Evolutionary conservation across 1,140 invertebrate genomes (phyloP).

Genomic region (Vanessa tameamea): DNA sequence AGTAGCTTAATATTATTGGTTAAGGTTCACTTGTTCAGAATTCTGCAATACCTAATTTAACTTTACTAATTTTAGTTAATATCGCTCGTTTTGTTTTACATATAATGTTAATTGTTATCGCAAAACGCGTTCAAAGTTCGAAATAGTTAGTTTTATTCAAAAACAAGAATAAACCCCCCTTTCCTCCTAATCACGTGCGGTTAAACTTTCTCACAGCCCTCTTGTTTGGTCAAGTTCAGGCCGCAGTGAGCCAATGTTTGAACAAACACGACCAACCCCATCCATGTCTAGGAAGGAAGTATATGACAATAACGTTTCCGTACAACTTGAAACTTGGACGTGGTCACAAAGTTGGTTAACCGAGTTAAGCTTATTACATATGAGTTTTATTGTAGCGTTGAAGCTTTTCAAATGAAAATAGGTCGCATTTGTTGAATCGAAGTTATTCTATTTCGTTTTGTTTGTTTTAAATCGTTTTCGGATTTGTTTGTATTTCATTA

Average conservation of each 20-base stretch:
- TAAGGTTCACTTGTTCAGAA: too few species aligned
- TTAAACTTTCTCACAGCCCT: not conserved
- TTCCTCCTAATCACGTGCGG: not conserved
- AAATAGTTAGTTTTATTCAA: not conserved
- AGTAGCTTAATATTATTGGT: too few species aligned
- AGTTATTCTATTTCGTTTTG: not conserved
- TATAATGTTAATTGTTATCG: too few species aligned
- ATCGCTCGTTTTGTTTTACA: too few species aligned
- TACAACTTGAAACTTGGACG: not conserved
- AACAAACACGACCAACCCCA: slow-evolving; percentile 6
- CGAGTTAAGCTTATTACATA: not conserved
- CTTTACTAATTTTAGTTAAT: too few species aligned
- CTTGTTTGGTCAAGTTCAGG: slow-evolving; percentile 5
- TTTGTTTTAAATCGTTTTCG: not conserved
- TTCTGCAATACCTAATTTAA: too few species aligned
- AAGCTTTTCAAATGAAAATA: slow-evolving; percentile 1
- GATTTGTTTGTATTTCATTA: not conserved
- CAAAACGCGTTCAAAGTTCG: not conserved
- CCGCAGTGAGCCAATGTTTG: slow-evolving; percentile 5
- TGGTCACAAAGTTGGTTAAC: slow-evolving; percentile 2
- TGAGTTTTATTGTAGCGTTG: not conserved
- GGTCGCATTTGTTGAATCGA: not conserved
- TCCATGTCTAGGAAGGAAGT: slow-evolving; percentile 7
- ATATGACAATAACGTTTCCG: slow-evolving; percentile 4
- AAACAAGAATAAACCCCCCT: not conserved